phyloP scores from a whole-genome alignment of 2,888 invertebrate genomes.

The Tachina lurida region DNA sequence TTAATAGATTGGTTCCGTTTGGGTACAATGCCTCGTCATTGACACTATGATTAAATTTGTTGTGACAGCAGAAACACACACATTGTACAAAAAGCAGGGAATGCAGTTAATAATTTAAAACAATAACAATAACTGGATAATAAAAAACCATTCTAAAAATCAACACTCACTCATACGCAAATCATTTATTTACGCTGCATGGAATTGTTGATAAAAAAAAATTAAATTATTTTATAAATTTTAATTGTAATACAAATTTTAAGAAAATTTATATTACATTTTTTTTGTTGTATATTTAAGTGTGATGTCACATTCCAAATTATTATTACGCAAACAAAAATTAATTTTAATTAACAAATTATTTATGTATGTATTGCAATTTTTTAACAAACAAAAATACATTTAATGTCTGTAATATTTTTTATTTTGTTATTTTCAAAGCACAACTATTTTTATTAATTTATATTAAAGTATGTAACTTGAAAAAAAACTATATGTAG shows the following conservation, averaged over 20 bases:
- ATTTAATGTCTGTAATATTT: slow-evolving; percentile 11
- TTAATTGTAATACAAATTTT: slow-evolving; percentile 56
- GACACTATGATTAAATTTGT: slow-evolving; percentile 40
- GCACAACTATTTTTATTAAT: slow-evolving; percentile 55
- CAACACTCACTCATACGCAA: slow-evolving; percentile 25
- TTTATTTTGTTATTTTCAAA: slow-evolving; percentile 27
- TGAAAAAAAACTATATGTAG: slow-evolving; percentile 16
- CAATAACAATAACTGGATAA: slow-evolving; percentile 27
- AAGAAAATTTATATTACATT: slow-evolving; percentile 48
- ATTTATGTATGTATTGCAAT: slow-evolving; percentile 6
- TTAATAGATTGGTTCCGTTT: slow-evolving; percentile 94
- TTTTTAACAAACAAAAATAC: slow-evolving; percentile 8
- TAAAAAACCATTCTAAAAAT: slow-evolving; percentile 21
- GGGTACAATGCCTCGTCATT: slow-evolving; percentile 80
- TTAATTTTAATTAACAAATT: slow-evolving; percentile 16
- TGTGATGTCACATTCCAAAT: slow-evolving; percentile 67
- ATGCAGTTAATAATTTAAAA: slow-evolving; percentile 43
- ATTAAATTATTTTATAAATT: slow-evolving; percentile 40
- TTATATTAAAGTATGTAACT: slow-evolving; percentile 40
- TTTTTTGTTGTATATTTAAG: slow-evolving; percentile 45
- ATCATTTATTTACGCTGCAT: slow-evolving; percentile 47
- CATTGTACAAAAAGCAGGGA: slow-evolving; percentile 44
- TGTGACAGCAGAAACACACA: background rate
- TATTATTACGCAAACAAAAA: slow-evolving; percentile 14
- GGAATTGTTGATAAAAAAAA: slow-evolving; percentile 68